Evolutionary conservation across 2,888 invertebrate genomes (phyloP).

Genomic region (Malthinus flaveolus): DNA sequence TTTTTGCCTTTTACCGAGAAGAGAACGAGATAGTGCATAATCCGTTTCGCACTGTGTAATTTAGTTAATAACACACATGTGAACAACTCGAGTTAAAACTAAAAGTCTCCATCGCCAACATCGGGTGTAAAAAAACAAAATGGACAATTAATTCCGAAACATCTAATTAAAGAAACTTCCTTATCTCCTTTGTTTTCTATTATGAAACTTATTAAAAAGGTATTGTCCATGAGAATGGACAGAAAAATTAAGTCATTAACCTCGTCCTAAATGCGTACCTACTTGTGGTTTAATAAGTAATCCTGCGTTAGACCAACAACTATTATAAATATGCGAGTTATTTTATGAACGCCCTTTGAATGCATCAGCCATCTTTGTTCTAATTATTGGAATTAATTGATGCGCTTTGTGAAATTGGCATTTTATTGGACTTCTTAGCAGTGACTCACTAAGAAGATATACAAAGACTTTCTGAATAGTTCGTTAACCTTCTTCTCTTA

Average conservation of each 20-base stretch:
- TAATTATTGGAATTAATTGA: neutral
- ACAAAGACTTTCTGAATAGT: neutral
- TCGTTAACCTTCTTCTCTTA: too few relatives aligned
- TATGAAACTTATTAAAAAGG: neutral
- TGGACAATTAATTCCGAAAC: neutral
- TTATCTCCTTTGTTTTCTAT: neutral
- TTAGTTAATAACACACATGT: constrained; percentile 3
- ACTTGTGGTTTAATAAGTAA: constrained; percentile 5
- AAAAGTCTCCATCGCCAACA: neutral
- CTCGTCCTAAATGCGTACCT: constrained; percentile 15
- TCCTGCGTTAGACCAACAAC: constrained; percentile 7
- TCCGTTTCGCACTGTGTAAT: neutral
- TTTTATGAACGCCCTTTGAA: neutral
- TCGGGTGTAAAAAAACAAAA: neutral
- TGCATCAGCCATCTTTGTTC: neutral
- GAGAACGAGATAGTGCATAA: neutral
- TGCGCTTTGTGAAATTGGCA: neutral
- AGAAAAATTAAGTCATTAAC: constrained; percentile 15
- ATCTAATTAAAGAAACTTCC: too few relatives aligned
- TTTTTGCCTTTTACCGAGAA: neutral
- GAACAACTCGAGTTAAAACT: neutral
- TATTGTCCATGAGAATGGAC: constrained; percentile 1
- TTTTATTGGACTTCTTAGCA: neutral
- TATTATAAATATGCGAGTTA: neutral
- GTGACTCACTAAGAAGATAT: neutral